Evolutionary conservation across 1,140 invertebrate genomes (phyloP).

Genomic region (Nymphalis io): DNA sequence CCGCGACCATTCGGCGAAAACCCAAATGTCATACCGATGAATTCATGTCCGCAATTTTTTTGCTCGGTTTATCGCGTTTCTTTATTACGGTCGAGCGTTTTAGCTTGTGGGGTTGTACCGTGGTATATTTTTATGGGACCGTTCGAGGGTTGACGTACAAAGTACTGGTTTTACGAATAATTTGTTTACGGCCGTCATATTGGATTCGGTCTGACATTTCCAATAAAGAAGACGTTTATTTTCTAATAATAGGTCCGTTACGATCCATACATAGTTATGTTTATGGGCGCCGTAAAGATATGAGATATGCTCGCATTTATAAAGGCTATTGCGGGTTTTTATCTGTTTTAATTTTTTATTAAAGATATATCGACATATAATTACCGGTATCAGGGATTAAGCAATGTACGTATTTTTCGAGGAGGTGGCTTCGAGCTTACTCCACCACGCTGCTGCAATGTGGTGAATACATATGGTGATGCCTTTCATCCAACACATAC

Average conservation of each 20-base stretch:
- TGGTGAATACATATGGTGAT: no score
- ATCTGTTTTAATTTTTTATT: constrained; percentile 6
- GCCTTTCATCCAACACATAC: no score
- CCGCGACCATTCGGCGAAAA: constrained; percentile 67
- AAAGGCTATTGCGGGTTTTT: neutral
- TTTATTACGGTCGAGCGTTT: constrained; percentile 74
- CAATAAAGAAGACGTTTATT: constrained; percentile 64
- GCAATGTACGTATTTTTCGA: no score
- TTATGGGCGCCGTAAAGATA: constrained; percentile 18
- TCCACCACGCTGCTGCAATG: no score
- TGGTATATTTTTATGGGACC: constrained; percentile 63
- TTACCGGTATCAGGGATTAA: neutral
- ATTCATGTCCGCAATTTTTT: constrained; percentile 77
- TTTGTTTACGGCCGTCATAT: constrained; percentile 73
- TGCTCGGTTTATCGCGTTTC: constrained; percentile 73
- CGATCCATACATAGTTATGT: constrained; percentile 32
- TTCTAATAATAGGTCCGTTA: constrained; percentile 52
- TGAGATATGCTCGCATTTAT: neutral
- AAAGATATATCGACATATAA: neutral
- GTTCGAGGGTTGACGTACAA: constrained; percentile 60
- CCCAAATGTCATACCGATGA: constrained; percentile 79
- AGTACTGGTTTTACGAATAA: constrained; percentile 64
- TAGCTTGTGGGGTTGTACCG: constrained; percentile 51
- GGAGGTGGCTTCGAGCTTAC: no score
- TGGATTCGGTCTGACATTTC: constrained; percentile 53